Conservation (phyloP, 2,888 invertebrate genomes). For the Lordiphosa andalusiaca region DNA sequence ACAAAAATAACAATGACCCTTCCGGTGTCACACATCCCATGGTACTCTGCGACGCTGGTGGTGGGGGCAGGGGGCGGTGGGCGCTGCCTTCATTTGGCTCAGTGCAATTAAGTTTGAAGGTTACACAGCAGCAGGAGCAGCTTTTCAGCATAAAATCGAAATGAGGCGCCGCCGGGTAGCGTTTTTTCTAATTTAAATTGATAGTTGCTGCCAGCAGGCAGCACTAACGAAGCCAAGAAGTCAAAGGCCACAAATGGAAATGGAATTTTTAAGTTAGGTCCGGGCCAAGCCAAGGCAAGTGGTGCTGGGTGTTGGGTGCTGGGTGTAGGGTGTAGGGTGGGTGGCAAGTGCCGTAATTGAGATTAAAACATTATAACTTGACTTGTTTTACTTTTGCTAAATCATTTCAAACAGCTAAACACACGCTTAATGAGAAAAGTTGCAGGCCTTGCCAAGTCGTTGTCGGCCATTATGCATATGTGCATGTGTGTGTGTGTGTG, state of each 20-base stretch:
- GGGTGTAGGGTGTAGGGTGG: conserved; percentile 40
- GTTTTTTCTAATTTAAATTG: conserved; percentile 66
- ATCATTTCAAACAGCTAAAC: conserved; percentile 74
- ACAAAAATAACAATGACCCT: no score
- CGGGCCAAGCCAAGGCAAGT: conserved; percentile 43
- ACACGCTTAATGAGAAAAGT: conserved; percentile 74
- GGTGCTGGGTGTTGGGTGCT: conserved; percentile 33
- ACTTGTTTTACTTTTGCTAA: conserved; percentile 72
- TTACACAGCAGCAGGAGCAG: conserved; percentile 26
- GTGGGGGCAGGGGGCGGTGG: no score
- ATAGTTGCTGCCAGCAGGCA: conserved; percentile 45
- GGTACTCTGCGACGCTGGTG: background rate
- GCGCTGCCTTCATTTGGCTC: conserved; percentile 44
- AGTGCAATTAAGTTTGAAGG: conserved; percentile 72
- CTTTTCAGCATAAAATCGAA: conserved; percentile 59
- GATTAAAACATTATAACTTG: conserved; percentile 74
- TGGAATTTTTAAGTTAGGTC: conserved; percentile 73
- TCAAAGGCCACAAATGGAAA: conserved; percentile 68
- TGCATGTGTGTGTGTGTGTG: conserved; percentile 28
- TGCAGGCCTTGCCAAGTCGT: conserved; percentile 45
- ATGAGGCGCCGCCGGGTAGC: conserved; percentile 47
- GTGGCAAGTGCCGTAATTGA: conserved; percentile 74
- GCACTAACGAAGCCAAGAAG: conserved; percentile 55
- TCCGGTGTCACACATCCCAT: no score
- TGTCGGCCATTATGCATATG: conserved; percentile 58